Conservation (phyloP, 2,113 vertebrate species). For the Vireo altiloquus region DNA sequence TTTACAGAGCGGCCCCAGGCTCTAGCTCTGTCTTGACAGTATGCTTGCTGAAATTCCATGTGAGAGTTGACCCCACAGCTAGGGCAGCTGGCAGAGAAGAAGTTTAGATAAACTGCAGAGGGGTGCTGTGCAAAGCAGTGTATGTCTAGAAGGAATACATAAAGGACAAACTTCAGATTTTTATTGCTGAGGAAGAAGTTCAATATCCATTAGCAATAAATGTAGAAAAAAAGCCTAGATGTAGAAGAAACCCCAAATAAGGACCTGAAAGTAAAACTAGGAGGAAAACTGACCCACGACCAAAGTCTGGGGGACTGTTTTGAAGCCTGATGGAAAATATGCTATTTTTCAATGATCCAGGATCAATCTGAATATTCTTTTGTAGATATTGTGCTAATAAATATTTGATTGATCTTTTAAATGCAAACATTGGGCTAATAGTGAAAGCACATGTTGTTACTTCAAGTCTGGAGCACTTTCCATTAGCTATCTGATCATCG, state of each 20-base stretch:
- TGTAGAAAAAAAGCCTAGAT: neutral
- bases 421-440: neutral
- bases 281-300: accelerated
- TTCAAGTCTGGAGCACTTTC: neutral
- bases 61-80: neutral
- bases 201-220: neutral
- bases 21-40: neutral
- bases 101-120: neutral
- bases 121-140: neutral
- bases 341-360: neutral
- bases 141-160: neutral
- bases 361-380: neutral
- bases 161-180: neutral
- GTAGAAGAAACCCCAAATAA: neutral
- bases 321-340: neutral
- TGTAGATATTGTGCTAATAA: neutral
- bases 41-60: neutral
- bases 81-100: neutral
- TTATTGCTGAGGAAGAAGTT: neutral
- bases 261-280: neutral
- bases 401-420: conserved; percentile 34
- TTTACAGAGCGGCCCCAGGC: neutral
- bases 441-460: neutral
- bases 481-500: neutral
- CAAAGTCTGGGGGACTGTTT: neutral